Evolutionary conservation across 2,113 vertebrate genomes (phyloP), one percentile per base, ranked within the genome.

Genomic region (Epinephelus fuscoguttatus): DNA sequence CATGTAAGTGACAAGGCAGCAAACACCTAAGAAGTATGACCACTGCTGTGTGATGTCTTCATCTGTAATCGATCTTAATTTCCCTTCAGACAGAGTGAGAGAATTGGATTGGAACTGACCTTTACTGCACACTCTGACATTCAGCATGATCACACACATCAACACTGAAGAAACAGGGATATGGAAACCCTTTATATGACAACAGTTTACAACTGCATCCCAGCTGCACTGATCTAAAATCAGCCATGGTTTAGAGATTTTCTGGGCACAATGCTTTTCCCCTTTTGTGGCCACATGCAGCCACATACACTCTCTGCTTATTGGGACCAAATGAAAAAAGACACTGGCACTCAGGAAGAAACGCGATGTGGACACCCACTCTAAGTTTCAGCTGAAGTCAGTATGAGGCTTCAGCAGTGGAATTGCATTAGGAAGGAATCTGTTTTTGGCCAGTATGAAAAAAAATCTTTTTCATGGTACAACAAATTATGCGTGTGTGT

Each of bases 21-120:
- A 70, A n/a, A 61, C 42, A 74, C 56, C 19, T 62, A 42, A 42
- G 42, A 53, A 55, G 50, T 40, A 15, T 71, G 70, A 55, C 50
- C 59, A 70, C 52, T 60, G 15, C 59, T 60, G 64, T 27, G 17
- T 68, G 42, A 76, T 25, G 19, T 18, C 10, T 63, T 67, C 61
- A 71, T 66, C 47, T 67, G 30, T 50, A 59, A 86, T 81, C 61
- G 0, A 81, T 84, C 73, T 71, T 71, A 33, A 75, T 68, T 68
- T 62, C 42, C 53, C 61, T 49, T 76, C 60, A 57, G 49, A 59
- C 50, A 18, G 25, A 52, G 70, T 0, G 0, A 25, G 52, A 21
- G 15, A 30, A 81, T 78, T 81, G 55, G 73, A 69, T 81, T 78
- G 81, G 59, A 81, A 49, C 71, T 81, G 84, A 84, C 81, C 81